Base-by-base conservation (phyloP, 2,113 vertebrate genomes). In the Arothron firmamentum region DNA sequence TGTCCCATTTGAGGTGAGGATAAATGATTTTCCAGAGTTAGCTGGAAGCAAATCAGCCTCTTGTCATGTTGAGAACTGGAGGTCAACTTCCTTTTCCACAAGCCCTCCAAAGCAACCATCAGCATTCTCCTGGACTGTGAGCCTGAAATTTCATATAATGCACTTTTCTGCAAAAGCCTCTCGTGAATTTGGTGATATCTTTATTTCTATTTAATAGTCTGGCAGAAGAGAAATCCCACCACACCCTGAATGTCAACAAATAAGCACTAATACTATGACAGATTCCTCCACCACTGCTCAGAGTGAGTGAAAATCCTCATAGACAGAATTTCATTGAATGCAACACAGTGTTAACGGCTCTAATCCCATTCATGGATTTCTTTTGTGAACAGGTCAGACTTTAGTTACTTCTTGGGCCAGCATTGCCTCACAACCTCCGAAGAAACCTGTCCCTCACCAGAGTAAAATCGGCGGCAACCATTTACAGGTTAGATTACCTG, bases 391-490 rank as follows among this genome's bases (percentile, higher is more conserved):
- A 84, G 82, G 25, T 57, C 67, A 59, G 18, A 8, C 46, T 0
- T 25, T 43, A 6, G 45, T 52, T 45, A 74, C 81, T 1, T 91
- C 90, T 6, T 92, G 91, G 91, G 91, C 90, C 17, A 88, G 82
- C 19, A 66, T 92, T 5, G 91, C 91, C 17, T 91, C 89, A 52
- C 90, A 90, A 70, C 88, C 89, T 62, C 88, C 89, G 3, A 90
- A 85, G 69, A 83, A 81, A 57, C 55, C 50, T 1, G 53, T 58
- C 16, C 31, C 68, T 9, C 70, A 60, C 56, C 77, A 71, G 49
- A 56, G 46, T 49, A 61, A 65, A 18, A 52, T 47, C 62, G 9
- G 15, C 56, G 51, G 43, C 55, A 20, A 54, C 15, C n/a, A 41
- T 15, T 48, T 66, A 18, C 76, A 85, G 85, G 89, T 90, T 58